These are phyloP conservation scores for Epinotia brunnichana DNA, from an alignment of 2,888 invertebrate species.

Conservation along the genomic window DNA sequence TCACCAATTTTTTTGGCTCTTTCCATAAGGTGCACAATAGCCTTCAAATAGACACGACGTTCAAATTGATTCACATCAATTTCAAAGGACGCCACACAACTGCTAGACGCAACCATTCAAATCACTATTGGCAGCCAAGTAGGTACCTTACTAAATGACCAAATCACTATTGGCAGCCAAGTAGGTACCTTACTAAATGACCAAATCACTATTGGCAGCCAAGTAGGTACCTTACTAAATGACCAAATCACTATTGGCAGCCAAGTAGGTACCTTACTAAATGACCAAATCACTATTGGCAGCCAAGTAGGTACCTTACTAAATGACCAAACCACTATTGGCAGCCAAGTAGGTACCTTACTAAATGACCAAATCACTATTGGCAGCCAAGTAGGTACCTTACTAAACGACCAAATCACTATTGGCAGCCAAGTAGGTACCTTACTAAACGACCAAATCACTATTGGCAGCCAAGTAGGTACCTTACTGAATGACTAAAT, in stretches of 20 bases:
- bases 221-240: neutral
- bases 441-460: neutral
- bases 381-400: neutral
- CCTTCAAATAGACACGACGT: no score
- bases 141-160: neutral
- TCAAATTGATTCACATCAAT: no score
- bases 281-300: neutral
- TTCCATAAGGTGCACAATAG: no score
- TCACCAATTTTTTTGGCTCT: no score
- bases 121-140: neutral
- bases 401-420: neutral
- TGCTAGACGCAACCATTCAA: neutral
- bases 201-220: neutral
- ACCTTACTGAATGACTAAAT: neutral
- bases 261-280: neutral
- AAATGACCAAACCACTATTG: neutral
- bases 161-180: neutral
- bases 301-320: neutral
- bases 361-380: neutral
- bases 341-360: neutral
- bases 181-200: neutral
- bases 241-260: neutral
- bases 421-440: neutral
- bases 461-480: neutral
- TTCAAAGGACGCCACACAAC: neutral